These are phyloP conservation scores for Pterois miles DNA, from an alignment of 2,797 vertebrate species.

Conservation along the genomic window DNA sequence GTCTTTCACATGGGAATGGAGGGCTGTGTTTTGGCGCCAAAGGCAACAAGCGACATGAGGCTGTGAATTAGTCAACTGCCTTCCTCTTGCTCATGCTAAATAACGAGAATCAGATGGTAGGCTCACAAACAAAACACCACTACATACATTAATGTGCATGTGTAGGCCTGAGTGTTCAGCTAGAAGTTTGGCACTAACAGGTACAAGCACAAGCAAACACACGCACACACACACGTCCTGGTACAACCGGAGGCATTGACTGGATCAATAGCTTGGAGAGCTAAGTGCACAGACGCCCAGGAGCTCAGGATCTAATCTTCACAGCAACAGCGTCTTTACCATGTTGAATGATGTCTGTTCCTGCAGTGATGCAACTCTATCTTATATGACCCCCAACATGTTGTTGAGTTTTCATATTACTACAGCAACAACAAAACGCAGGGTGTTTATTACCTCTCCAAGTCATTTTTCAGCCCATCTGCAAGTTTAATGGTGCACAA, in stretches of 20 bases:
- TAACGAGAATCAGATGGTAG: slow-evolving; percentile 74
- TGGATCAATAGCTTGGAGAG: neutral
- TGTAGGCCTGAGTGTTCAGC: neutral
- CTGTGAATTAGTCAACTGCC: slow-evolving; percentile 63
- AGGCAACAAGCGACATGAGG: slow-evolving; percentile 67
- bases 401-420: neutral
- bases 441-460: neutral
- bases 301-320: slow-evolving; percentile 16
- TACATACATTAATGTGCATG: neutral
- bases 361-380: neutral
- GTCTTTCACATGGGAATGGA: slow-evolving; percentile 55
- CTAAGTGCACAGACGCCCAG: neutral
- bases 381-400: neutral
- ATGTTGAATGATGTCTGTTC: neutral
- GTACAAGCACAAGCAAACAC: neutral
- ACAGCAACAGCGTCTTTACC: neutral
- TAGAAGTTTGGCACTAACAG: slow-evolving; percentile 1
- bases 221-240: neutral
- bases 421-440: neutral
- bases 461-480: neutral
- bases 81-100: slow-evolving; percentile 40
- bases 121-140: slow-evolving; percentile 1
- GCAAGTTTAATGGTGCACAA: neutral
- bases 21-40: slow-evolving; percentile 44
- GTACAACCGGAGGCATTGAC: too few relatives aligned